Evolutionary conservation across 1,140 invertebrate genomes (phyloP).

Genomic region (Leptonema lineaticorne): DNA sequence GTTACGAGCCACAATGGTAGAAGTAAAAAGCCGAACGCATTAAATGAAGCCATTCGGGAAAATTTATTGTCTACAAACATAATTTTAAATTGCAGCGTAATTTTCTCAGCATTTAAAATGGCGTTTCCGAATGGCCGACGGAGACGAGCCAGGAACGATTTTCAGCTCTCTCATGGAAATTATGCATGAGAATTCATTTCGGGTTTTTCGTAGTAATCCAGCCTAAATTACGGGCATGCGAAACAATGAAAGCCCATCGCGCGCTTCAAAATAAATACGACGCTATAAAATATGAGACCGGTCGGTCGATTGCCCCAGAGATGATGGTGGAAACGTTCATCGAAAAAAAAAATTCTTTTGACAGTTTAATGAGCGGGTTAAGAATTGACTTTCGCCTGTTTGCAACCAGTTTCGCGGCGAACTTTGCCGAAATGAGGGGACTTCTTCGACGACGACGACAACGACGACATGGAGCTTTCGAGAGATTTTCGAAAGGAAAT

Average conservation of each 20-base stretch:
- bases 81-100: slow-evolving; percentile 14
- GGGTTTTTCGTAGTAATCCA: no score
- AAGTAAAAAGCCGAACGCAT: slow-evolving; percentile 3
- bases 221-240: background rate
- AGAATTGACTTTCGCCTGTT: no score
- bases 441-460: background rate
- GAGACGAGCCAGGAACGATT: background rate
- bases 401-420: no score
- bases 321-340: no score
- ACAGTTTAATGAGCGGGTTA: no score
- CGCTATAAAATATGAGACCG: no score
- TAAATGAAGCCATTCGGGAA: slow-evolving; percentile 15
- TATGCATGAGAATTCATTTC: slow-evolving; percentile 10
- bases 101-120: slow-evolving; percentile 18
- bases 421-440: no score
- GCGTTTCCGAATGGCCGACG: background rate
- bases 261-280: no score
- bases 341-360: no score
- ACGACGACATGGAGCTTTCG: no score
- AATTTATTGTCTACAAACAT: slow-evolving; percentile 13
- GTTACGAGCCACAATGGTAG: background rate
- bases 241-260: background rate
- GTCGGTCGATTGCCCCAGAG: no score
- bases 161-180: slow-evolving; percentile 7
- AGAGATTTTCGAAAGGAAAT: slow-evolving; percentile 7